Conservation (phyloP, 2,888 invertebrate species). For the Hemistola chrysoprasaria region DNA sequence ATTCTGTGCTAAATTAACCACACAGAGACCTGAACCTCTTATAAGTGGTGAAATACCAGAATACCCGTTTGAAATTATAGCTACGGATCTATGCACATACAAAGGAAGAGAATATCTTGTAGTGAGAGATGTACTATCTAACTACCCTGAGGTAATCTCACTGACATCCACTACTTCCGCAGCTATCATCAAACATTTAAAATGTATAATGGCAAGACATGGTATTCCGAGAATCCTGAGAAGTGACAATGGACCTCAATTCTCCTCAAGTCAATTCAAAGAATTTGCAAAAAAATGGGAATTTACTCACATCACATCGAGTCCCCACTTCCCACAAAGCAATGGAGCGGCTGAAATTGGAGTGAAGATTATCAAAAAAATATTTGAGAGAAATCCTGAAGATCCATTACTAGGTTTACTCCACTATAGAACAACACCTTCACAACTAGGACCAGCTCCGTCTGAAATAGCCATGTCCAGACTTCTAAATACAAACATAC, state of each 20-base stretch:
- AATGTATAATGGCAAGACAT: slow-evolving; percentile 9
- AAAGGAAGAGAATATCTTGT: too few species aligned
- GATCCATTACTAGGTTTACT: slow-evolving; percentile 1
- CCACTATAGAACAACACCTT: not conserved
- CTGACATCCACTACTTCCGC: too few species aligned
- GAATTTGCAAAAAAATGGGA: too few species aligned
- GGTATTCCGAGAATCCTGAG: slow-evolving; percentile 5
- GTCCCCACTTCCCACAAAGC: slow-evolving; percentile 9
- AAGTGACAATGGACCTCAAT: slow-evolving; percentile 6
- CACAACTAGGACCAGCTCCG: slow-evolving; percentile 2
- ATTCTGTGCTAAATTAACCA: too few species aligned
- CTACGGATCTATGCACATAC: too few species aligned
- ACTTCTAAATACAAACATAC: slow-evolving; percentile 1
- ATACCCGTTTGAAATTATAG: too few species aligned
- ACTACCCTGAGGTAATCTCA: too few species aligned
- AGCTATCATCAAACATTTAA: slow-evolving; percentile 3
- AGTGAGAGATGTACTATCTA: too few species aligned
- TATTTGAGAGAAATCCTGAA: slow-evolving; percentile 6
- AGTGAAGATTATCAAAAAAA: slow-evolving; percentile 6
- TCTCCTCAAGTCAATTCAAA: not conserved
- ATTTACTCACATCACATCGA: not conserved
- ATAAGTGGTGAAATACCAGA: too few species aligned
- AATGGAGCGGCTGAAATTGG: slow-evolving; percentile 8
- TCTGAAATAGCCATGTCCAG: slow-evolving; percentile 2
- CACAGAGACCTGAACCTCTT: too few species aligned